phyloP scores from a whole-genome alignment of 37 sponge, comb jelly and placozoan species.

The Geodia barretti region DNA sequence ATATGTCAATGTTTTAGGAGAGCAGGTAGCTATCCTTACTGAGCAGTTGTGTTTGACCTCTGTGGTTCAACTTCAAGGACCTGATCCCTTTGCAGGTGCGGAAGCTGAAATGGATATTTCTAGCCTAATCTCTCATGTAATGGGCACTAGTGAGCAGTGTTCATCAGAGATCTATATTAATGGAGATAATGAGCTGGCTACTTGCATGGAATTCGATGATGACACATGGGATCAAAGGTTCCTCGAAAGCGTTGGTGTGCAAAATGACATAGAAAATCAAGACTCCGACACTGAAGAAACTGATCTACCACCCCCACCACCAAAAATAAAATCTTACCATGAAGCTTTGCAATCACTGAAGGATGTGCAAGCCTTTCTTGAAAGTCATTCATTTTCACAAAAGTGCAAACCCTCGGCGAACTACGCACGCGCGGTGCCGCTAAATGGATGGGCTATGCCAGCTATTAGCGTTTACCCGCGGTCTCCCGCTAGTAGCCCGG shows the following conservation, averaged over 20 bases:
- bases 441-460: no score
- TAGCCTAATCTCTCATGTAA: no score
- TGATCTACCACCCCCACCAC: background rate
- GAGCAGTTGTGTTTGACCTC: no score
- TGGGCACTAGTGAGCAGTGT: constrained; percentile 16
- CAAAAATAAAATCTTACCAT: constrained; percentile 4
- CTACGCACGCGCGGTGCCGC: no score
- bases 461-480: no score
- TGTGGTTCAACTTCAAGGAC: no score
- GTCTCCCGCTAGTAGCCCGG: no score
- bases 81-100: no score
- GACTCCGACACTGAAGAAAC: background rate
- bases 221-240: constrained; percentile 38
- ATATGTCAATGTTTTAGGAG: no score
- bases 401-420: no score
- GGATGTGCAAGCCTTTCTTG: constrained; percentile 41
- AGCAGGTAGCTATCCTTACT: no score
- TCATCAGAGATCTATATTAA: constrained; percentile 17
- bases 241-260: background rate
- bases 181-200: constrained; percentile 35
- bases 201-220: constrained; percentile 34
- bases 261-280: background rate
- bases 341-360: constrained; percentile 27
- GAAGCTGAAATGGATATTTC: no score
- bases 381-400: constrained; percentile 21